Conservation (phyloP, 2,888 invertebrate species). For the Cremastobaeus sp. region DNA sequence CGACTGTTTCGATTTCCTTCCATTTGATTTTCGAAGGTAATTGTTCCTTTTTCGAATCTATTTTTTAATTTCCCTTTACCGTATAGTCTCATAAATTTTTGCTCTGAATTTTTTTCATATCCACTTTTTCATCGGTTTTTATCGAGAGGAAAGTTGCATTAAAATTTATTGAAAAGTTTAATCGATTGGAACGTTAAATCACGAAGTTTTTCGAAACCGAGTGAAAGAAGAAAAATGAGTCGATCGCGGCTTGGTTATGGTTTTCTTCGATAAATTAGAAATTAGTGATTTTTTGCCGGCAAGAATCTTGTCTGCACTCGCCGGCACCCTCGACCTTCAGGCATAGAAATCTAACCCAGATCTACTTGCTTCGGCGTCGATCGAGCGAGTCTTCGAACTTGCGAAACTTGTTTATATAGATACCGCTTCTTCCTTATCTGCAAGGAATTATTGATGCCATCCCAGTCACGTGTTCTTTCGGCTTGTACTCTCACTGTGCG, state of each 20-base stretch:
- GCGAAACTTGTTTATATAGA: conserved; percentile 46
- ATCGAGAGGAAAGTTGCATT: too few species aligned
- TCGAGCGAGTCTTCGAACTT: conserved; percentile 23
- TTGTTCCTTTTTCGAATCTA: too few species aligned
- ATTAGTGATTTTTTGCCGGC: conserved; percentile 29
- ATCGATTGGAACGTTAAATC: too few species aligned
- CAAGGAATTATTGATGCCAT: conserved; percentile 42
- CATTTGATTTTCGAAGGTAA: too few species aligned
- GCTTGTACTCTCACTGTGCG: conserved; percentile 29
- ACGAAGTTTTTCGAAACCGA: neutral
- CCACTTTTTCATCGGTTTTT: neutral
- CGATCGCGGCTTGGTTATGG: neutral
- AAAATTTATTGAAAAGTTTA: too few species aligned
- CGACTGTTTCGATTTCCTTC: too few species aligned
- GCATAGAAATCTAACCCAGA: conserved; percentile 77
- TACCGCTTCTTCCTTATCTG: conserved; percentile 26
- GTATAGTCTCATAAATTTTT: too few species aligned
- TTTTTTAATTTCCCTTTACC: too few species aligned
- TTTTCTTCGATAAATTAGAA: conserved; percentile 42
- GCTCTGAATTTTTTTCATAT: too few species aligned
- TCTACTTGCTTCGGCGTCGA: conserved; percentile 70
- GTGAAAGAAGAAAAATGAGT: neutral
- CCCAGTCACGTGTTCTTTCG: conserved; percentile 16
- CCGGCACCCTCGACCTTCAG: conserved; percentile 73
- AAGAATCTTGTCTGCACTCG: conserved; percentile 30